phyloP scores from a whole-genome alignment of 2,113 vertebrate species.

The Pygoscelis antarcticus region DNA sequence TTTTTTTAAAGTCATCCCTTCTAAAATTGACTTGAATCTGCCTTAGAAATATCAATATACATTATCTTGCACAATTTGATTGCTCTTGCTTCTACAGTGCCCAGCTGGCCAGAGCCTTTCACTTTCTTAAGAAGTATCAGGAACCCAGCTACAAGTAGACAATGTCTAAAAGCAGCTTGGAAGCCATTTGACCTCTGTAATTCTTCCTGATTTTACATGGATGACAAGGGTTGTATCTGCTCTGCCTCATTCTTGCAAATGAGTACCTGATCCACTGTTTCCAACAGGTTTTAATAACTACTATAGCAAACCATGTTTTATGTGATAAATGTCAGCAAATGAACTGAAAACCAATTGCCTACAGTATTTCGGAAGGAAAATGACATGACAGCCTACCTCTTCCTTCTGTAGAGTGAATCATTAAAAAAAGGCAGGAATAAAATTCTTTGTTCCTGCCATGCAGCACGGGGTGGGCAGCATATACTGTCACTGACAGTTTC shows the following conservation, averaged over 20 bases:
- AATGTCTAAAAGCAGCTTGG: not conserved
- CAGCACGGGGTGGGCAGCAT: not conserved
- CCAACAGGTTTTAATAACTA: not conserved
- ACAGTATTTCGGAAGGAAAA: not conserved
- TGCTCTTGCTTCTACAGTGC: not conserved
- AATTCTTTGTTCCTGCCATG: conserved; percentile 20
- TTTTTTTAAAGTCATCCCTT: not conserved
- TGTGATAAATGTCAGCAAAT: conserved; percentile 18
- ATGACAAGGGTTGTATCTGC: not conserved
- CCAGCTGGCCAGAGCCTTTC: not conserved
- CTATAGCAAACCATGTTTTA: not conserved
- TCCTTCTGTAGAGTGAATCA: conserved; percentile 5
- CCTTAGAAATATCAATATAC: not conserved
- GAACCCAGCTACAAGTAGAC: not conserved
- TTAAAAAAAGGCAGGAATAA: not conserved
- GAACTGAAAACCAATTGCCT: conserved; percentile 18
- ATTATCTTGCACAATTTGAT: not conserved
- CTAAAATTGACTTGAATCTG: not conserved
- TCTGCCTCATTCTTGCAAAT: conserved; percentile 13
- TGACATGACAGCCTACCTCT: not conserved
- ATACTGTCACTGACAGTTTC: conserved; percentile 11
- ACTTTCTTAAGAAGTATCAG: not conserved
- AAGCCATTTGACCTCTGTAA: conserved; percentile 4
- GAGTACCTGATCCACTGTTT: not conserved
- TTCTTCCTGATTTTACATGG: not conserved